phyloP scores from a whole-genome alignment of 2,888 invertebrate species.

The Platycheirus rosarum region DNA sequence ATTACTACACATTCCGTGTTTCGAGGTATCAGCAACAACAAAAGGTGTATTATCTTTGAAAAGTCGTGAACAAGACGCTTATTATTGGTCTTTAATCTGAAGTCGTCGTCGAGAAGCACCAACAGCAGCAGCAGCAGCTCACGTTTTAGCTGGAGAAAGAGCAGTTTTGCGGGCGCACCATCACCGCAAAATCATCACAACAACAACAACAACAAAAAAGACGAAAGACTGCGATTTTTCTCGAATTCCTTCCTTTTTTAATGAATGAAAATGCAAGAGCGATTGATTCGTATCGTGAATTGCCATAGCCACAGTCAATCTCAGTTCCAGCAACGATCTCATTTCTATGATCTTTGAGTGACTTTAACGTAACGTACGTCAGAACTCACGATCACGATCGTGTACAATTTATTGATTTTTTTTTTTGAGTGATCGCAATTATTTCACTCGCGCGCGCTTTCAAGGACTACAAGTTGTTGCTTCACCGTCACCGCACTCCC shows the following conservation, averaged over 20 bases:
- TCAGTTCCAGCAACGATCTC: conserved; percentile 47
- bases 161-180: background rate
- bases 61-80: conserved; percentile 62
- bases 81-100: conserved; percentile 56
- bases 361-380: conserved; percentile 62
- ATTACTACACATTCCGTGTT: conserved; percentile 61
- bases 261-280: conserved; percentile 69
- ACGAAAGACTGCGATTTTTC: conserved; percentile 53
- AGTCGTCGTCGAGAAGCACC: conserved; percentile 21
- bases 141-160: conserved; percentile 5
- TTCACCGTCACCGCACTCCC: background rate
- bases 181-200: conserved; percentile 1
- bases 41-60: conserved; percentile 50
- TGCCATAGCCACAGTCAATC: conserved; percentile 36
- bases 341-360: conserved; percentile 69
- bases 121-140: background rate
- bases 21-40: conserved; percentile 40
- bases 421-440: conserved; percentile 39
- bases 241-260: conserved; percentile 31
- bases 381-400: conserved; percentile 71
- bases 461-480: conserved; percentile 65
- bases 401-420: conserved; percentile 66
- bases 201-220: conserved; percentile 34
- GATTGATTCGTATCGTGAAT: conserved; percentile 58
- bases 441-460: conserved; percentile 49